Percentiles rank a stretch among this genome's conserved stretches.
phyloP scores from a whole-genome alignment of 2,113 vertebrate genomes.

The Gobiocypris rarus region DNA sequence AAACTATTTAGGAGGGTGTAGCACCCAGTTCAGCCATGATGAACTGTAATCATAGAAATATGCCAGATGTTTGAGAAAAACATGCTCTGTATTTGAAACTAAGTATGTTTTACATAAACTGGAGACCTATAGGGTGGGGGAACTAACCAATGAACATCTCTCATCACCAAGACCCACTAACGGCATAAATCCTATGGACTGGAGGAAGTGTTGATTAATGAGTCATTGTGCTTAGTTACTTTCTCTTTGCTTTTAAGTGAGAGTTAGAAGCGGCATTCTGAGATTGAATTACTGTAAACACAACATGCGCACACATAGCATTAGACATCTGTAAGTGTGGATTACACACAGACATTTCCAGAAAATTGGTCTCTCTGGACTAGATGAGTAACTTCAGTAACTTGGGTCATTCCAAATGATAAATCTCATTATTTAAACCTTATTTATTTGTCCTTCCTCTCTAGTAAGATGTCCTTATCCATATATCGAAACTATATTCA shows the following conservation, averaged over 20 bases:
- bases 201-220: conserved; percentile 6
- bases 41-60: not conserved
- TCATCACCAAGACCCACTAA: conserved; percentile 1
- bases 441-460: no score
- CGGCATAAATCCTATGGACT: not conserved
- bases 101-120: not conserved
- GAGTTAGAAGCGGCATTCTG: not conserved
- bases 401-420: no score
- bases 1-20: conserved; percentile 4
- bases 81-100: not conserved
- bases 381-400: conserved; percentile 3
- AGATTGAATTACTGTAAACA: conserved; percentile 17
- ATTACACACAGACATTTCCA: not conserved
- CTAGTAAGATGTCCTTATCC: no score
- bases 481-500: not conserved
- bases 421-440: no score
- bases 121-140: not conserved
- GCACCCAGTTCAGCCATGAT: not conserved
- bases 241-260: not conserved
- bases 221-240: not conserved
- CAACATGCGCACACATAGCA: not conserved
- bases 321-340: not conserved
- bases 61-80: conserved; percentile 25
- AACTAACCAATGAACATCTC: conserved; percentile 7
- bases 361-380: not conserved